Base-by-base conservation (phyloP, 2,888 invertebrate genomes). In the Lithosia quadra region DNA sequence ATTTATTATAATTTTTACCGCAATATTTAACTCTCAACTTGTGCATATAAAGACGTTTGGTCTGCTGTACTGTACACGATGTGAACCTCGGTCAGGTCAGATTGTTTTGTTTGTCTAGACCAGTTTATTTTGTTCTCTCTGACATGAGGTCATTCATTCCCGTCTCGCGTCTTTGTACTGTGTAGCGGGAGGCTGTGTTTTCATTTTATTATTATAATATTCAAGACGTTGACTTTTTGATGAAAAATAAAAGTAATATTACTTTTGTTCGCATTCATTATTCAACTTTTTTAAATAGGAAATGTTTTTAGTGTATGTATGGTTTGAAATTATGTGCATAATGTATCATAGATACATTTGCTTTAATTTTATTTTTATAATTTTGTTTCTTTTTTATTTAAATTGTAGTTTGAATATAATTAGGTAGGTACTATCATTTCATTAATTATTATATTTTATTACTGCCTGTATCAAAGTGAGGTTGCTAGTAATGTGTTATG, bases 101-200 rank as follows among this genome's bases (percentile, higher is more conserved):
- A 36, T 63, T 72, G 75, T 72, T 71, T 78, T 78, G 74, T 68
- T 76, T 62, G 63, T 69, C 68, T 73, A 58, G 70, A 68, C 67
- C 69, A 77, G 67, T 78, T 76, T 78, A 75, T 81, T 78, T 80
- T 75, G 69, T 74, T 69, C 43, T 67, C 71, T 60, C 57, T 72
- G 75, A 78, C 75, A 75, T 75, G 76, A 82, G 85, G 84, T 82
- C 85, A 81, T 85, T 84, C 79, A 56, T 56, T 39, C 34, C 67
- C 55, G 66, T 65, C 72, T 53, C 55, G 67, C 72, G 67, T 68
- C 69, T 77, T 49, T 63, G 43, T 49, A 49, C 43, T 13, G 15
- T 13, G 15, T 65, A 49, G 43, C 43, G 24, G 24, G 39, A 55
- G 55, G 10, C n/a, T 24, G 2, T 24, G 22, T 59, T 33, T 22